A percentile compares a stretch with the other conserved stretches of the same genome.
Evolutionary conservation across 2,888 invertebrate genomes (phyloP).

Genomic region (Meta bourneti): DNA sequence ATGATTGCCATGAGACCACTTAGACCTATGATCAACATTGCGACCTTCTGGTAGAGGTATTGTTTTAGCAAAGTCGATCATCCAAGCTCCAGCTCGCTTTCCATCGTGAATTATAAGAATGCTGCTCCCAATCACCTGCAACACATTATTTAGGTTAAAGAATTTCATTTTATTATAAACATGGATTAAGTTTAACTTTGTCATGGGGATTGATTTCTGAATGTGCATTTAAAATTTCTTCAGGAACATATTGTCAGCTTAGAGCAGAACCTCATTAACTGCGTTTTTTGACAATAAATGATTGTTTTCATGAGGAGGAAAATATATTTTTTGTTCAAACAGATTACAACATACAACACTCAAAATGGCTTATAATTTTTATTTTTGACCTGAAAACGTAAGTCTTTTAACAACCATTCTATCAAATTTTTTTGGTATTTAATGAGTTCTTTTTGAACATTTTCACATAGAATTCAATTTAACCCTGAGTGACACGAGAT

Average conservation of each 20-base stretch:
- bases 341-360: no score
- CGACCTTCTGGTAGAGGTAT: slow-evolving; percentile 87
- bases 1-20: slow-evolving; percentile 96
- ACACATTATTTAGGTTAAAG: not conserved
- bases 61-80: slow-evolving; percentile 98
- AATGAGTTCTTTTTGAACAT: no score
- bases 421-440: no score
- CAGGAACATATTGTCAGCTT: no score
- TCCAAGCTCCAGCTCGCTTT: slow-evolving; percentile 93
- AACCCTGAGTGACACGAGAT: no score
- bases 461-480: no score
- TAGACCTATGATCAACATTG: slow-evolving; percentile 88
- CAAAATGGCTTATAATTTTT: not conserved
- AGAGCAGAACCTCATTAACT: no score
- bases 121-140: slow-evolving; percentile 91
- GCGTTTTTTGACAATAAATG: no score
- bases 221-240: not conserved
- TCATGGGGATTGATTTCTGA: not conserved
- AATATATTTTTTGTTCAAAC: no score
- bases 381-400: no score
- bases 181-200: not conserved
- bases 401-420: no score
- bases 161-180: not conserved
- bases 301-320: no score
- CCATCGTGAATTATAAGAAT: slow-evolving; percentile 96